Percentiles rank a stretch among this genome's conserved stretches.
Evolutionary conservation across 2,888 invertebrate species (phyloP).

Genomic region (Norana najaformis): DNA sequence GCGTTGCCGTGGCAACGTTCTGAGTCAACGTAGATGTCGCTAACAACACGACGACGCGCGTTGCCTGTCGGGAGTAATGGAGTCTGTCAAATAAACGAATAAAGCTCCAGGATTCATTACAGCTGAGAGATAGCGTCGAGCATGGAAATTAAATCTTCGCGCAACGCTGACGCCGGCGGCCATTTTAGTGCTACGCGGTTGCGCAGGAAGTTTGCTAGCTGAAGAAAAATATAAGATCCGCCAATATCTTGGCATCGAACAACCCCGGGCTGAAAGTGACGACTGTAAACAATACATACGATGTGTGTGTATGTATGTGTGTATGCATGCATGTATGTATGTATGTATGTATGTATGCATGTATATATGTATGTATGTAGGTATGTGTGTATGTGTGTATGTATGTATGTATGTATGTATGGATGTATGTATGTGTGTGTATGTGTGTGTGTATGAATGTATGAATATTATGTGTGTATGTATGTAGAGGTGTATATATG

Average conservation of each 20-base stretch:
- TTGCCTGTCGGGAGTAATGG: slow-evolving; percentile 13
- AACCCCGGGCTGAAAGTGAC: neutral
- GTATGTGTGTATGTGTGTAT: too few relatives aligned
- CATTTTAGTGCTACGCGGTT: neutral
- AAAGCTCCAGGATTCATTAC: neutral
- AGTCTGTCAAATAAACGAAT: neutral
- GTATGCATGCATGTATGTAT: slow-evolving; percentile 6
- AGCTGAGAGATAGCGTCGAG: neutral
- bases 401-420: too few relatives aligned
- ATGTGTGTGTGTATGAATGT: too few relatives aligned
- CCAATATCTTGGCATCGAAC: neutral
- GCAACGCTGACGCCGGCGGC: neutral
- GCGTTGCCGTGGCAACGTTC: neutral
- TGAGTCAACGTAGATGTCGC: neutral
- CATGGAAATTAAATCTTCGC: neutral
- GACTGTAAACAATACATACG: neutral
- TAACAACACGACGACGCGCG: slow-evolving; percentile 13
- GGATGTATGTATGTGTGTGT: too few relatives aligned
- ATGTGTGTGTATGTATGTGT: neutral
- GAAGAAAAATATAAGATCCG: neutral
- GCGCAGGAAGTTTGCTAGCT: neutral
- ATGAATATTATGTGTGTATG: too few relatives aligned
- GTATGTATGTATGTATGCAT: neutral
- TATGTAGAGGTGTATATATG: too few relatives aligned
- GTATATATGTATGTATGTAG: too few relatives aligned